Conservation (phyloP, 2,113 vertebrate genomes). For the Mohoua ochrocephala region DNA sequence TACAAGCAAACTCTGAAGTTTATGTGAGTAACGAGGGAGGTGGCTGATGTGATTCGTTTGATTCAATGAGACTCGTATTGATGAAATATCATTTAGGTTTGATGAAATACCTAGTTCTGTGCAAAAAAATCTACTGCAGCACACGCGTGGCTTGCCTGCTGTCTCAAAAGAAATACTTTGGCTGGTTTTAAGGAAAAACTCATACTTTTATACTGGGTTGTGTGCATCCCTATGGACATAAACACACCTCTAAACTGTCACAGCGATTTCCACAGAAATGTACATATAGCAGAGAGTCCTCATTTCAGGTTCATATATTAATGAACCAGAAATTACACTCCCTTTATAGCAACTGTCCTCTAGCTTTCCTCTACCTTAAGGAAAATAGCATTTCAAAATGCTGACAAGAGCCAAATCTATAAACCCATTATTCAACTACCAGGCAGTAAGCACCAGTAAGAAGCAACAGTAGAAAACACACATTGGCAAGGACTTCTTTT, state of each 20-base stretch:
- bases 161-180: neutral
- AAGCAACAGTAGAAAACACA: neutral
- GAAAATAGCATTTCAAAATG: constrained; percentile 3
- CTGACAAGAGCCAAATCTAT: neutral
- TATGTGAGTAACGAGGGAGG: neutral
- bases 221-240: neutral
- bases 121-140: neutral
- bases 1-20: neutral
- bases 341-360: neutral
- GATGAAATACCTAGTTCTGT: neutral
- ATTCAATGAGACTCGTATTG: neutral
- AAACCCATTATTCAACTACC: constrained; percentile 1
- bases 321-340: neutral
- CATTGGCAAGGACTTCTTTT: neutral
- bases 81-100: neutral
- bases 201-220: neutral
- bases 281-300: neutral
- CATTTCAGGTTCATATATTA: neutral
- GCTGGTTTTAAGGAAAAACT: neutral
- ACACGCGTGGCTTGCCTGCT: neutral
- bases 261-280: neutral
- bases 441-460: neutral
- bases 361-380: neutral
- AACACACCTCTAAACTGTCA: neutral
- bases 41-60: neutral